Percentiles rank a stretch among this genome's conserved stretches.
Conservation (phyloP, 2,888 invertebrate species). For the Oxyteleia sp. region DNA sequence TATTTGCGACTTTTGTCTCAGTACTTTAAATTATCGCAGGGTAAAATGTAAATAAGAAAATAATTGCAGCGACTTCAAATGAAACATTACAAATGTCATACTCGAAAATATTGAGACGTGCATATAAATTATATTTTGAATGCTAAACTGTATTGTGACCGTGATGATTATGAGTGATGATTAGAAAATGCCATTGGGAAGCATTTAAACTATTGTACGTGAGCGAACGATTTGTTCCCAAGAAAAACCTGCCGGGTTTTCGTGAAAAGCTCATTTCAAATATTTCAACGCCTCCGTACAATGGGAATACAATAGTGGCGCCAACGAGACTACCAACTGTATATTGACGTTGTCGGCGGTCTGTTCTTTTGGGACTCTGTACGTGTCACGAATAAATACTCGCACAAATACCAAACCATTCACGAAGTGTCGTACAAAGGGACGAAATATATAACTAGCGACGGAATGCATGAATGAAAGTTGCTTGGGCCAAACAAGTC, state of each 20-base stretch:
- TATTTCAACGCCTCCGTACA: constrained; percentile 34
- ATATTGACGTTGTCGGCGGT: constrained; percentile 9
- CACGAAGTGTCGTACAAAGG: constrained; percentile 31
- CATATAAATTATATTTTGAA: neutral
- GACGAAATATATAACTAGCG: constrained; percentile 25
- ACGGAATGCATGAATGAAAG: constrained; percentile 38
- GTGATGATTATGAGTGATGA: neutral
- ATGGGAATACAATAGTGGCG: constrained; percentile 41
- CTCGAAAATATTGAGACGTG: neutral
- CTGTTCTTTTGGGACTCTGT: constrained; percentile 26
- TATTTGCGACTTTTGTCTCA: too few species aligned
- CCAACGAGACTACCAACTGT: constrained; percentile 35
- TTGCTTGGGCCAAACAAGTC: constrained; percentile 36
- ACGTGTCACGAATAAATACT: constrained; percentile 49
- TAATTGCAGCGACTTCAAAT: neutral
- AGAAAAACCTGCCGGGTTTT: constrained; percentile 35
- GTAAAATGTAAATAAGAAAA: too few species aligned
- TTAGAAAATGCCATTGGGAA: constrained; percentile 17
- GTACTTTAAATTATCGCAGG: too few species aligned
- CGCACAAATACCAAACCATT: constrained; percentile 26
- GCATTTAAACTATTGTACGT: neutral
- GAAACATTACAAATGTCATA: neutral
- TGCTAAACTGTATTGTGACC: neutral
- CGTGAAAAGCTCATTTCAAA: constrained; percentile 26
- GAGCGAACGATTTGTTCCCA: neutral